Evolutionary conservation across 2,888 invertebrate species (phyloP).

Genomic region (Timema cristinae): DNA sequence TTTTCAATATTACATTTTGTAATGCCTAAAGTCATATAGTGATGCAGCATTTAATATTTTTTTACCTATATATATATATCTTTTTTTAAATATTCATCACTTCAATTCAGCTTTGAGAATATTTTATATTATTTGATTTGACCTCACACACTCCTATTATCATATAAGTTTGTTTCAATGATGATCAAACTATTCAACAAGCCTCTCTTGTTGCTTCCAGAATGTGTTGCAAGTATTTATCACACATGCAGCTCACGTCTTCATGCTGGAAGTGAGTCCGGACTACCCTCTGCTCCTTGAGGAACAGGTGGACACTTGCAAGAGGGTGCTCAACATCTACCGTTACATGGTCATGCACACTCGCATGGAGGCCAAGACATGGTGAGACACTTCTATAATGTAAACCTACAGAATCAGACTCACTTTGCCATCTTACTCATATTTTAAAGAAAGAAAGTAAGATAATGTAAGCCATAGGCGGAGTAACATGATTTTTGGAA

Average conservation of each 20-base stretch:
- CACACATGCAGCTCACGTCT: conserved; percentile 93
- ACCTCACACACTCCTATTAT: no score
- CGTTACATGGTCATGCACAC: conserved; percentile 97
- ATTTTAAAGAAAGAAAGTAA: conserved; percentile 1
- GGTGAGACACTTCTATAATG: conserved; percentile 53
- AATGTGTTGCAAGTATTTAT: conserved; percentile 84
- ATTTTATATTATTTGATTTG: no score
- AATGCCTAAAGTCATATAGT: no score
- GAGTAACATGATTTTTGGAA: no score
- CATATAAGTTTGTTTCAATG: no score
- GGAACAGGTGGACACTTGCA: conserved; percentile 94
- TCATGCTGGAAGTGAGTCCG: conserved; percentile 61
- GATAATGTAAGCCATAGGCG: no score
- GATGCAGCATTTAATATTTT: no score
- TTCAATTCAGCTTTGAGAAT: no score
- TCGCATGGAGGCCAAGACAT: conserved; percentile 85
- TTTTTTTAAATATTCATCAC: no score
- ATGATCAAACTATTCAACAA: no score
- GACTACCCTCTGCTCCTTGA: conserved; percentile 63
- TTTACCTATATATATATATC: no score
- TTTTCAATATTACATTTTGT: no score
- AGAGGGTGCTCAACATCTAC: conserved; percentile 92
- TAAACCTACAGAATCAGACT: not conserved
- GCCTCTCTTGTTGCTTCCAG: conserved; percentile 44
- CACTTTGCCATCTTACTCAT: not conserved